Conservation (phyloP, 1,140 invertebrate species). For the Stegodyphus mimosarum region DNA sequence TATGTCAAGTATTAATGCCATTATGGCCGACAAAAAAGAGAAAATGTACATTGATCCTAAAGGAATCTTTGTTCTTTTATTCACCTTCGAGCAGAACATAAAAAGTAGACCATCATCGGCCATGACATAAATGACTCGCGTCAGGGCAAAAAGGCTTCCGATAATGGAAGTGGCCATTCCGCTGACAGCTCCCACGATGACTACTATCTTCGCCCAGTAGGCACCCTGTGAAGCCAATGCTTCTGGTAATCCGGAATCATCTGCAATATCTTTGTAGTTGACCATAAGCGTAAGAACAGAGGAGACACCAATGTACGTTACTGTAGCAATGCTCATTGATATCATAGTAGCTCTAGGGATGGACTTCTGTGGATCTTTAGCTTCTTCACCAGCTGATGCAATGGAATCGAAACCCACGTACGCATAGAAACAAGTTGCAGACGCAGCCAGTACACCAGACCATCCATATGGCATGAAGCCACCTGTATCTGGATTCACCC, state of each 20-base stretch:
- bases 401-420: slow-evolving; percentile 89
- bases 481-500: slow-evolving; percentile 74
- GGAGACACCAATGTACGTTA: slow-evolving; percentile 84
- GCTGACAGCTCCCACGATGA: slow-evolving; percentile 87
- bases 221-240: slow-evolving; percentile 76
- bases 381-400: slow-evolving; percentile 86
- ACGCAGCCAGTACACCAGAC: slow-evolving; percentile 75
- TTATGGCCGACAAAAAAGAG: slow-evolving; percentile 79
- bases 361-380: slow-evolving; percentile 79
- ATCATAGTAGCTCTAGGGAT: slow-evolving; percentile 83
- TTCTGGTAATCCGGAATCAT: slow-evolving; percentile 84
- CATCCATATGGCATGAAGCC: slow-evolving; percentile 87
- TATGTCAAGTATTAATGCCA: slow-evolving; percentile 88
- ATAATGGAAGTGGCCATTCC: slow-evolving; percentile 88
- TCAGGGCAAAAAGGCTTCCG: slow-evolving; percentile 85
- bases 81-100: slow-evolving; percentile 68
- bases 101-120: slow-evolving; percentile 87
- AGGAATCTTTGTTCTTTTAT: slow-evolving; percentile 75
- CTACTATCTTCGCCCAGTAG: slow-evolving; percentile 87
- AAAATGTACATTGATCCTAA: slow-evolving; percentile 83
- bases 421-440: slow-evolving; percentile 90
- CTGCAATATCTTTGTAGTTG: slow-evolving; percentile 79
- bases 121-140: slow-evolving; percentile 89
- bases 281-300: slow-evolving; percentile 85
- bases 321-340: slow-evolving; percentile 82